Percentiles rank a stretch among this genome's conserved stretches.
Conservation (phyloP, 2,113 vertebrate species). For the Columba livia region DNA sequence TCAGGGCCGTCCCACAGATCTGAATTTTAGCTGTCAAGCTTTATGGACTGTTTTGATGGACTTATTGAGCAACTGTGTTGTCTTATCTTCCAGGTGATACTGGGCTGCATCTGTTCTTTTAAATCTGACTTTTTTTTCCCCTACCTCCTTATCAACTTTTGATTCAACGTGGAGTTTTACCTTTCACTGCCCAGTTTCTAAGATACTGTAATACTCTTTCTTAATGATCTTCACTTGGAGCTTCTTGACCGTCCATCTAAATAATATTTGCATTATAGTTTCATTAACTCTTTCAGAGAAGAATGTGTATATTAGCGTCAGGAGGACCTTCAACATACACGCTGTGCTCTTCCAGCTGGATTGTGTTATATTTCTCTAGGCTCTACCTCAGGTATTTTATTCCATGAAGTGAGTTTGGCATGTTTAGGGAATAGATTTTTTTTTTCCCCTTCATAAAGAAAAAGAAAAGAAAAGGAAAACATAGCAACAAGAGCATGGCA, state of each 20-base stretch:
- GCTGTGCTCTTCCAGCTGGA: neutral
- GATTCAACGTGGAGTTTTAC: neutral
- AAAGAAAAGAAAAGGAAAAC: constrained; percentile 53
- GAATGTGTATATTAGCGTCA: neutral
- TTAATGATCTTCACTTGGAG: neutral
- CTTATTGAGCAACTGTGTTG: neutral
- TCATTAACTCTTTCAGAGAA: constrained; percentile 5
- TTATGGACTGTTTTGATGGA: neutral
- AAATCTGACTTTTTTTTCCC: neutral
- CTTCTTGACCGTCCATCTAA: neutral
- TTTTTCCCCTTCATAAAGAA: neutral
- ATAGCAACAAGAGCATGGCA: constrained; percentile 71
- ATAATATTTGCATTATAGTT: neutral
- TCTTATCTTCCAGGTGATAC: neutral
- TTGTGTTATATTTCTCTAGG: neutral
- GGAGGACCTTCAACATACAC: neutral
- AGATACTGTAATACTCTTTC: neutral
- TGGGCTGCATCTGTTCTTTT: neutral
- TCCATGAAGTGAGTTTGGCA: neutral
- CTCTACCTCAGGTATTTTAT: constrained; percentile 7
- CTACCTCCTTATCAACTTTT: neutral
- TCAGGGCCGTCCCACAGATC: neutral
- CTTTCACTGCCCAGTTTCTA: neutral
- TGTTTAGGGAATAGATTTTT: constrained; percentile 18
- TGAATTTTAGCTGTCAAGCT: neutral